Evolutionary conservation across 2,113 vertebrate genomes (phyloP).

Genomic region (Protomyctophum bolini): DNA sequence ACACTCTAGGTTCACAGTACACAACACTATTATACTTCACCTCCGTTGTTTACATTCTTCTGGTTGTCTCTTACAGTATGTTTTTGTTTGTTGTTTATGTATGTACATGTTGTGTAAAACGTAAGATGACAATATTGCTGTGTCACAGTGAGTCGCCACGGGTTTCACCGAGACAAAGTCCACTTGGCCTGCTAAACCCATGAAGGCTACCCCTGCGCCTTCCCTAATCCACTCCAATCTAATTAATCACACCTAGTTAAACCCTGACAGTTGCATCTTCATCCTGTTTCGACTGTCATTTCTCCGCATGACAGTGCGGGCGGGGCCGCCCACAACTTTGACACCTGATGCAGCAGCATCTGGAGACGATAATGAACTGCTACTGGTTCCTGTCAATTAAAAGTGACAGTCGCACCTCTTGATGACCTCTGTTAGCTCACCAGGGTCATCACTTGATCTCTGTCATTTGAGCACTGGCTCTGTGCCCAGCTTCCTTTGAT

Average conservation of each 20-base stretch:
- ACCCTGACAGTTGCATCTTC: background rate
- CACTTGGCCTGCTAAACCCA: background rate
- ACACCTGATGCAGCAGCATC: background rate
- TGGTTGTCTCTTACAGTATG: no score
- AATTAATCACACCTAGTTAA: conserved; percentile 5
- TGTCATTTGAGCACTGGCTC: background rate
- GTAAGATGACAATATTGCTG: background rate
- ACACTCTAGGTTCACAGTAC: no score
- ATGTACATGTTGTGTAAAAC: background rate
- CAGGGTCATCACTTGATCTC: background rate
- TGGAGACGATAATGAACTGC: background rate
- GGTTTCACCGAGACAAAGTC: background rate
- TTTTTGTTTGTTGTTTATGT: no score
- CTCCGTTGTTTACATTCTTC: no score
- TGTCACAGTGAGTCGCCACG: background rate
- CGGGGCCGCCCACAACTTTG: background rate
- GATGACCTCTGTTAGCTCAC: background rate
- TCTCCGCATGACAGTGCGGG: background rate
- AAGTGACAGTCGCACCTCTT: conserved; percentile 24
- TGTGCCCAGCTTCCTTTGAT: no score
- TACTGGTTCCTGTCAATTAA: background rate
- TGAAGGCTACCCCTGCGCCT: background rate
- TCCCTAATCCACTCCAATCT: background rate
- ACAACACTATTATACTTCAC: no score
- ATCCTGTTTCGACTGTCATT: background rate